Evolutionary conservation across 2,797 vertebrate genomes (phyloP), one percentile per base, ranked within the genome.

Genomic region (Thalassophryne amazonica): DNA sequence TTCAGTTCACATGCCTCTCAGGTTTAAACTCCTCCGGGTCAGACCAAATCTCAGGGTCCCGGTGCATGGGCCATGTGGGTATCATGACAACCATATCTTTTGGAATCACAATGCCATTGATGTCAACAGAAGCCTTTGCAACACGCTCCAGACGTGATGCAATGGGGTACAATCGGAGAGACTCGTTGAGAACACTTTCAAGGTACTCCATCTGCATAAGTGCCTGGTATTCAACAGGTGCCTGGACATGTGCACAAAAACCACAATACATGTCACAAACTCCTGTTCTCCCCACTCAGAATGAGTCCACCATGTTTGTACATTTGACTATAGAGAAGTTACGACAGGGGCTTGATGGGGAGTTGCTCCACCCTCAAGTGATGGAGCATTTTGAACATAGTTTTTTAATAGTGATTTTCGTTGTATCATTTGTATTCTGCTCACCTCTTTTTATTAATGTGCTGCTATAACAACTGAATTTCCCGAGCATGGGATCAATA

Each of bases 151-250:
- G 12, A 3, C 81, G 51, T 0, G 56, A 0, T 0, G 36, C 78
- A 0, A 52, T 2, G 6, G 91, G 91, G 31, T 63, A 92, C 15
- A 93, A 18, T 1, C 86, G 28, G 2, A 93, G 80, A 4, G 81
- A 74, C 69, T 93, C 87, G 0, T 74, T 91, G 64, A 92, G 55
- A 14, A 85, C 84, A 24, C 79, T 73, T 4, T 92, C 86, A 0
- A 94, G 76, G 59, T 90, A 92, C 1, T 93, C 90, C 93, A 93
- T 90, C 52, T 92, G 86, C 55, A 67, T 81, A 68, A 94, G 3
- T 0, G 61, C 1, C 0, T 56, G 72, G 42, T 92, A 92, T 0
- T 85, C 78, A 24, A 88, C 42, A 3, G 77, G 2, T 19, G 69
- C 72, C 91, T 94, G 6, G 11, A 32, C 13, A 28, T 10, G 53